Evolutionary conservation across 2,888 invertebrate genomes (phyloP).

Genomic region (Caenorhabditis wallacei): DNA sequence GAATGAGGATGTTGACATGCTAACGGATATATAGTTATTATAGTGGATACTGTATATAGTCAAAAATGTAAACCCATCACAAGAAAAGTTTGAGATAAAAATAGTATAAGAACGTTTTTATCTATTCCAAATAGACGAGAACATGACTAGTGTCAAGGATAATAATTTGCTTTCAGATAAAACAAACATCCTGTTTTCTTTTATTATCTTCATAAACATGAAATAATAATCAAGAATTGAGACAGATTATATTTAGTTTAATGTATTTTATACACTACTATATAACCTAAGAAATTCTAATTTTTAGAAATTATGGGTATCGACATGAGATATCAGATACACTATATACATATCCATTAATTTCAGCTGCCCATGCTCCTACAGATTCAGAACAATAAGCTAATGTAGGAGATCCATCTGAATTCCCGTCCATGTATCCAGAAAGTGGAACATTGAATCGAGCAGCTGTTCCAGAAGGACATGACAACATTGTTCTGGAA

Average conservation of each 20-base stretch:
- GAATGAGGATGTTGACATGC: too few relatives aligned
- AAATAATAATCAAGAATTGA: too few relatives aligned
- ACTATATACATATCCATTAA: not conserved
- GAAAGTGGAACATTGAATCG: not conserved
- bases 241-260: too few relatives aligned
- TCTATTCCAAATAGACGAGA: too few relatives aligned
- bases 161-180: too few relatives aligned
- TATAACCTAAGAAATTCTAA: not conserved
- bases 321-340: not conserved
- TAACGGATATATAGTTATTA: too few relatives aligned
- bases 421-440: not conserved
- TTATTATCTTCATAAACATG: too few relatives aligned
- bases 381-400: constrained; percentile 1
- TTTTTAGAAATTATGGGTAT: not conserved
- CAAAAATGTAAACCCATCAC: not conserved
- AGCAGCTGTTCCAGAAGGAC: constrained; percentile 8
- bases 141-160: too few relatives aligned
- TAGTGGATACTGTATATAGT: not conserved
- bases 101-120: too few relatives aligned
- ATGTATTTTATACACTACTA: too few relatives aligned
- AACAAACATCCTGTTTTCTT: too few relatives aligned
- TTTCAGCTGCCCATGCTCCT: not conserved
- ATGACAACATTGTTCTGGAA: not conserved
- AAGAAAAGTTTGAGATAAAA: not conserved
- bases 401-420: constrained; percentile 10